A percentile compares a stretch with the other conserved stretches of the same genome.
Evolutionary conservation across 2,888 invertebrate genomes (phyloP).

Genomic region (Thalpophila matura): DNA sequence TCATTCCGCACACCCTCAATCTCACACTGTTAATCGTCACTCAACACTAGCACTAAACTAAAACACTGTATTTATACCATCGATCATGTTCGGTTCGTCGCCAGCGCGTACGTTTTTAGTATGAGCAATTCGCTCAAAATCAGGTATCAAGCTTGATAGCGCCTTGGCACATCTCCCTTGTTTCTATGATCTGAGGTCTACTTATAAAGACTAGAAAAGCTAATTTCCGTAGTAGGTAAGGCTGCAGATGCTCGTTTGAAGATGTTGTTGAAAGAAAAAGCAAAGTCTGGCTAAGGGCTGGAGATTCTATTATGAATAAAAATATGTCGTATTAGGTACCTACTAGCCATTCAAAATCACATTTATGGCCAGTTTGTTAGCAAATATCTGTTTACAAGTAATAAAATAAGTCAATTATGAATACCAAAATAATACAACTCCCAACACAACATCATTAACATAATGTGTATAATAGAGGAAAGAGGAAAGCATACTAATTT

Average conservation of each 20-base stretch:
- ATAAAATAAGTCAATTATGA: slow-evolving; percentile 23
- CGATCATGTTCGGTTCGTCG: no score
- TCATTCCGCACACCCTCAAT: no score
- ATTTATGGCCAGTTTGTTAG: not conserved
- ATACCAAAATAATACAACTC: slow-evolving; percentile 15
- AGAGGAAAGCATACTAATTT: slow-evolving; percentile 31
- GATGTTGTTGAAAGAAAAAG: not conserved
- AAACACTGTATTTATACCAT: no score
- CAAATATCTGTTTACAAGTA: slow-evolving; percentile 9
- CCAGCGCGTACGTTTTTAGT: no score
- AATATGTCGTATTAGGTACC: not conserved
- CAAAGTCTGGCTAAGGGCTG: not conserved
- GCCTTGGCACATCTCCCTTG: no score
- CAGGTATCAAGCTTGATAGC: no score
- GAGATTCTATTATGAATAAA: not conserved
- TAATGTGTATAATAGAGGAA: slow-evolving; percentile 18
- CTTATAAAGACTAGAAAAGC: no score
- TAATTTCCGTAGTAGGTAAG: not conserved
- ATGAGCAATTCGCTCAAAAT: no score
- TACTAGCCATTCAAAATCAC: not conserved
- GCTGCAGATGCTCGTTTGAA: not conserved
- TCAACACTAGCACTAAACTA: no score
- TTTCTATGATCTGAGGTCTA: no score
- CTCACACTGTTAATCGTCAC: no score
- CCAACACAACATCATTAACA: slow-evolving; percentile 31